A percentile compares a stretch with the other conserved stretches of the same genome.
Evolutionary conservation across 1,140 invertebrate genomes (phyloP).

Genomic region (Alviniconcha marisindica): DNA sequence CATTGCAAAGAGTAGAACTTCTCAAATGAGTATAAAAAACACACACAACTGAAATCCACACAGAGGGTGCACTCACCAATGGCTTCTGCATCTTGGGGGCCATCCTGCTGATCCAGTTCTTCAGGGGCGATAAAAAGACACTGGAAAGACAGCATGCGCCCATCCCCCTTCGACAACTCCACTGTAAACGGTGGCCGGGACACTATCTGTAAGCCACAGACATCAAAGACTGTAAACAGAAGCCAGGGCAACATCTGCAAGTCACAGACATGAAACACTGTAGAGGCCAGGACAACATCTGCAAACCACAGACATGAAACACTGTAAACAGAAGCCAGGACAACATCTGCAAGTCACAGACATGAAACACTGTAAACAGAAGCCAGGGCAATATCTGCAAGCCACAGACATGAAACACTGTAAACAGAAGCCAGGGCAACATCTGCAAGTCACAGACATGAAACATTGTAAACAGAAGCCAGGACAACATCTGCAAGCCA

Average conservation of each 20-base stretch:
- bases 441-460: neutral
- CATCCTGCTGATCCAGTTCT: slow-evolving; percentile 30
- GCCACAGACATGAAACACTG: neutral
- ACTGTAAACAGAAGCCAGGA: neutral
- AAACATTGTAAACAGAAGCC: neutral
- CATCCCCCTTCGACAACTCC: slow-evolving; percentile 55
- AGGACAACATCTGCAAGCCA: no score
- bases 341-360: no score
- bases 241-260: neutral
- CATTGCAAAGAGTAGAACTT: no score
- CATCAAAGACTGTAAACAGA: no score
- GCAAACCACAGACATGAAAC: no score
- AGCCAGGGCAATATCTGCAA: no score
- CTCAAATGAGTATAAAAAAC: no score
- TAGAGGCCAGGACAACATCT: neutral
- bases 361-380: no score
- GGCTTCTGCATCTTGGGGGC: slow-evolving; percentile 39
- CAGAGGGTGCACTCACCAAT: slow-evolving; percentile 36
- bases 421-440: neutral
- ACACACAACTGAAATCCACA: no score
- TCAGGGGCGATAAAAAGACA: slow-evolving; percentile 50
- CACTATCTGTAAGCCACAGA: slow-evolving; percentile 52
- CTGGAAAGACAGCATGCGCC: slow-evolving; percentile 48
- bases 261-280: no score
- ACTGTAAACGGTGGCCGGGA: slow-evolving; percentile 58